Evolutionary conservation across 2,888 invertebrate genomes (phyloP).

Genomic region (Cantharis flavilabris): DNA sequence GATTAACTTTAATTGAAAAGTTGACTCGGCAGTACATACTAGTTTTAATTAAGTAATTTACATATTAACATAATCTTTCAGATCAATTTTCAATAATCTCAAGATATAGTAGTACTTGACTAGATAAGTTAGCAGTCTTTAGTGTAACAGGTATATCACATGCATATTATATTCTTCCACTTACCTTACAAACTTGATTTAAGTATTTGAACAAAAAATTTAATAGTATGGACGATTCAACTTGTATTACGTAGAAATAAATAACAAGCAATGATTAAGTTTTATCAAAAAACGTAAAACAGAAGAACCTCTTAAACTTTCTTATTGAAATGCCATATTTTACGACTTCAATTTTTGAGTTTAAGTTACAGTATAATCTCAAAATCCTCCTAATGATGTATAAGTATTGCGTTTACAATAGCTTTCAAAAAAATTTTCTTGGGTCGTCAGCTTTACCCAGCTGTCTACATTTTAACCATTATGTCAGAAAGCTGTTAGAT

Average conservation of each 20-base stretch:
- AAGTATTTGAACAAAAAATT: not conserved
- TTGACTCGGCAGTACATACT: not conserved
- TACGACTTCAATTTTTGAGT: not conserved
- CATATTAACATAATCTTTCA: too few species aligned
- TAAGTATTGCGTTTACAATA: conserved; percentile 22
- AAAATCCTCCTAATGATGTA: conserved; percentile 36
- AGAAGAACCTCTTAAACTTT: not conserved
- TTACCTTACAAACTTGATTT: not conserved
- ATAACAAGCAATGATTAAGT: not conserved
- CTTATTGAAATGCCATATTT: not conserved
- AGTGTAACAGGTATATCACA: too few species aligned
- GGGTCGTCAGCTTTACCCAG: conserved; percentile 10
- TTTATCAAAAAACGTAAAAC: not conserved
- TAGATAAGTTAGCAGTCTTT: not conserved
- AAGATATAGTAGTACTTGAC: not conserved
- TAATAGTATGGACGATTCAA: not conserved
- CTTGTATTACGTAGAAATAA: not conserved
- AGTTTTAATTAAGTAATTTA: not conserved
- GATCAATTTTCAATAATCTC: not conserved
- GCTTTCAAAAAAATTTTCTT: conserved; percentile 9
- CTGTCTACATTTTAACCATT: conserved; percentile 16
- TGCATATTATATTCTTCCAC: too few species aligned
- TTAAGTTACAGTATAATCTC: conserved; percentile 12
- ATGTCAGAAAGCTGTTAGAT: conserved; percentile 15
- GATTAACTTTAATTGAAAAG: not conserved